Evolutionary conservation across 2,888 invertebrate genomes (phyloP).

Genomic region (Zaprionus obscuricornis): DNA sequence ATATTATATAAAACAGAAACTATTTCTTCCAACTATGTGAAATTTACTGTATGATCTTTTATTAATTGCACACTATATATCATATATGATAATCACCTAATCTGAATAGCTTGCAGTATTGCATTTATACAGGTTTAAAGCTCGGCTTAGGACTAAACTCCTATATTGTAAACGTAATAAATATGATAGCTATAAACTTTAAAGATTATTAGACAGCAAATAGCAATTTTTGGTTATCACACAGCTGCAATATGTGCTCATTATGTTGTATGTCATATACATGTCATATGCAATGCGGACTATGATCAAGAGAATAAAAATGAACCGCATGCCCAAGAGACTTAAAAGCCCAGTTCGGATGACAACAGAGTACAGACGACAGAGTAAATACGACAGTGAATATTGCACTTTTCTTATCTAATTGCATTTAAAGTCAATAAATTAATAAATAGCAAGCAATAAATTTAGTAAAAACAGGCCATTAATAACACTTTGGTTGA

Average conservation of each 20-base stretch:
- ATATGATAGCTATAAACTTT: no score
- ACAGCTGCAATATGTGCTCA: constrained; percentile 55
- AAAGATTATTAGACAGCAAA: constrained; percentile 26
- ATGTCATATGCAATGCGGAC: constrained; percentile 37
- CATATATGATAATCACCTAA: no score
- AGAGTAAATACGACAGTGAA: no score
- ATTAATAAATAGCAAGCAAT: constrained; percentile 81
- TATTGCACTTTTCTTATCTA: constrained; percentile 78
- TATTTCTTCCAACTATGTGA: no score
- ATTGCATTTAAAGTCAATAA: constrained; percentile 76
- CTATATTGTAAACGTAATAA: no score
- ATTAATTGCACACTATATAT: no score
- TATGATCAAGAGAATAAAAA: constrained; percentile 20
- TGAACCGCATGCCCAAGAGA: constrained; percentile 39
- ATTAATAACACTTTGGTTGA: constrained; percentile 82
- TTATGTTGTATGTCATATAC: constrained; percentile 57
- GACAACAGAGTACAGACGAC: constrained; percentile 1
- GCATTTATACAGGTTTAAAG: no score
- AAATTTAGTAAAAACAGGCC: constrained; percentile 82
- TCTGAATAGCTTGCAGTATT: no score
- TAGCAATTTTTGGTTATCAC: constrained; percentile 48
- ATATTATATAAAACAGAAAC: no score
- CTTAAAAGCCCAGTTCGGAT: constrained; percentile 15
- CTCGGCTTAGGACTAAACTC: no score
- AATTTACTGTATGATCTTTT: no score